Percentiles rank a stretch among this genome's conserved stretches.
These are phyloP conservation scores for Forbesichthys agassizii DNA, from an alignment of 2,113 vertebrate species.

Conservation along the genomic window DNA sequence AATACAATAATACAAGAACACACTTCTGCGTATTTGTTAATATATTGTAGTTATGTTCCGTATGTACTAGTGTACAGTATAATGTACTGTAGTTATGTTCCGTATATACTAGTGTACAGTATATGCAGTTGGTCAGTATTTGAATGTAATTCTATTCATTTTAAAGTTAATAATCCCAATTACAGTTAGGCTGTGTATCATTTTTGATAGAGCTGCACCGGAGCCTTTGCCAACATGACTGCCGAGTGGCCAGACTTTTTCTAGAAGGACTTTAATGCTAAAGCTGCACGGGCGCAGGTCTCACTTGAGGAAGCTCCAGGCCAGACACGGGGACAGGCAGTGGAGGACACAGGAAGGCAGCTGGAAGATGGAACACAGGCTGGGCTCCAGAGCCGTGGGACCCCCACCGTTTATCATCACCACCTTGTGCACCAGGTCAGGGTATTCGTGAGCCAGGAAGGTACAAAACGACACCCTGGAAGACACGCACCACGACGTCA, in stretches of 20 bases:
- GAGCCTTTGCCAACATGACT: too few species aligned
- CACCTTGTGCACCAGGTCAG: constrained; percentile 94
- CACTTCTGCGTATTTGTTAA: too few species aligned
- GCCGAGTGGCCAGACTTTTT: too few species aligned
- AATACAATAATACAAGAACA: too few species aligned
- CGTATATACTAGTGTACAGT: too few species aligned
- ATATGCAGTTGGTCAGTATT: not conserved
- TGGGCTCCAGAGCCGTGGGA: constrained; percentile 94
- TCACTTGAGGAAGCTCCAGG: constrained; percentile 99
- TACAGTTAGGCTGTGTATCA: too few species aligned
- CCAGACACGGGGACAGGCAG: constrained; percentile 92
- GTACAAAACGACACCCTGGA: constrained; percentile 95
- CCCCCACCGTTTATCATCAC: constrained; percentile 98
- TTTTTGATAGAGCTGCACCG: too few species aligned
- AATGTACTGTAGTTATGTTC: too few species aligned
- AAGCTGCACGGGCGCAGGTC: constrained; percentile 27
- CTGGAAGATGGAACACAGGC: constrained; percentile 97
- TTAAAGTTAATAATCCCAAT: too few species aligned
- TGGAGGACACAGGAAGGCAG: constrained; percentile 92
- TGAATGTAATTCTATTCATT: not conserved
- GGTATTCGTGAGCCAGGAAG: constrained; percentile 95
- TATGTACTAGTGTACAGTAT: too few species aligned
- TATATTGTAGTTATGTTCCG: too few species aligned
- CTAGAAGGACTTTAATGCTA: too few species aligned
- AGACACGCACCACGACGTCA: not conserved